Conservation (phyloP, 2,113 vertebrate species). For the Emydura subglobosa region DNA sequence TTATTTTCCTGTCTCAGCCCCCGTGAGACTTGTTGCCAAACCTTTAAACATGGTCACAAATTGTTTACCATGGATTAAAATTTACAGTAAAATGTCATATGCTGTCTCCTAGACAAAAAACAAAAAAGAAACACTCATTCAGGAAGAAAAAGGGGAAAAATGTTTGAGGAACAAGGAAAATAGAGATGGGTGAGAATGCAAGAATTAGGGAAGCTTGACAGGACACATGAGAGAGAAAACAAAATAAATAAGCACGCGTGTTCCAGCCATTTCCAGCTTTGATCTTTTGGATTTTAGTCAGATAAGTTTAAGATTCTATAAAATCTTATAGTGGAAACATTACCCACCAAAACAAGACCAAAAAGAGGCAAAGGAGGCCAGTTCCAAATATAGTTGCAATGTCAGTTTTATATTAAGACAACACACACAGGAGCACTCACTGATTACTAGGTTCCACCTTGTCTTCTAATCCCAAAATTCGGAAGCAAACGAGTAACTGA, state of each 20-base stretch:
- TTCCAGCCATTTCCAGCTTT: background rate
- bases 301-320: background rate
- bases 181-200: background rate
- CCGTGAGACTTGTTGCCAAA: background rate
- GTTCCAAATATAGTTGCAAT: background rate
- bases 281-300: background rate
- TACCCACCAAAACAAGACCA: background rate
- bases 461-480: slow-evolving; percentile 22
- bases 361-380: background rate
- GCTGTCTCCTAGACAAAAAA: background rate
- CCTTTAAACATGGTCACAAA: background rate
- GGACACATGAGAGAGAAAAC: rapidly evolving
- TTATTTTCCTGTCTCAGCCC: background rate
- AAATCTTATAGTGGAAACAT: background rate
- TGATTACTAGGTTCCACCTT: slow-evolving; percentile 10
- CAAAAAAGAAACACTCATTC: background rate
- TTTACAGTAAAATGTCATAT: background rate
- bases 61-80: background rate
- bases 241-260: background rate
- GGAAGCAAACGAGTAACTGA: slow-evolving; percentile 54
- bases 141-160: slow-evolving; percentile 1
- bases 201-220: rapidly evolving
- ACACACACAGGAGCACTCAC: background rate
- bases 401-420: background rate
- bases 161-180: background rate